These are phyloP conservation scores for Metalampra italica DNA, from an alignment of 2,888 invertebrate genomes.

Conservation along the genomic window DNA sequence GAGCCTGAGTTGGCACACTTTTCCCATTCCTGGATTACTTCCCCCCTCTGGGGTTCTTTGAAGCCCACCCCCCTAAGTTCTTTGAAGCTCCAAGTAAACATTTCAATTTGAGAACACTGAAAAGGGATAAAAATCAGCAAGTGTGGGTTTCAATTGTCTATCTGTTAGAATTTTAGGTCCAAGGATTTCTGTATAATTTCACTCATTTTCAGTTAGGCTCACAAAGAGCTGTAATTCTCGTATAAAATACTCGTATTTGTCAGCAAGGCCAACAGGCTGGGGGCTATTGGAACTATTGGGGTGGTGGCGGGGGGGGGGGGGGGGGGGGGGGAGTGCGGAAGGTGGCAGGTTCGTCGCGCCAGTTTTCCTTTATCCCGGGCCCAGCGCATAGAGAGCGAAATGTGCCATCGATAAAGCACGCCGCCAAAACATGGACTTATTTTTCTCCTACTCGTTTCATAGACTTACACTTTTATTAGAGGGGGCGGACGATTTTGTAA, in stretches of 20 bases:
- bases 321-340: conserved; percentile 12
- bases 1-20: conserved; percentile 35
- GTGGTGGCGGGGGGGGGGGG: conserved; percentile 13
- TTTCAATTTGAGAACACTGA: conserved; percentile 37
- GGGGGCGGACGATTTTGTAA: neutral
- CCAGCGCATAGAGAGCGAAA: conserved; percentile 43
- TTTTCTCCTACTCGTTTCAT: conserved; percentile 18
- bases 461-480: conserved; percentile 12
- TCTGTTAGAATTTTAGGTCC: conserved; percentile 21
- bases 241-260: conserved; percentile 29
- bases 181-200: conserved; percentile 18
- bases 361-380: conserved; percentile 25
- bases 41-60: conserved; percentile 12
- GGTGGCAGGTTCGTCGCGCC: conserved; percentile 33
- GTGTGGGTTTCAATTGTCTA: conserved; percentile 13
- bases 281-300: conserved; percentile 25
- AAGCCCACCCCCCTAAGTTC: conserved; percentile 1
- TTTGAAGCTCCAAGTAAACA: conserved; percentile 24
- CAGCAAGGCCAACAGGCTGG: conserved; percentile 34
- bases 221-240: conserved; percentile 14
- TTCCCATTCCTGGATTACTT: conserved; percentile 20
- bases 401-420: conserved; percentile 47
- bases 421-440: conserved; percentile 40
- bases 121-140: conserved; percentile 25
- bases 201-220: conserved; percentile 8